Conservation (phyloP, 2,113 vertebrate species). For the Protobothrops mucrosquamatus region DNA sequence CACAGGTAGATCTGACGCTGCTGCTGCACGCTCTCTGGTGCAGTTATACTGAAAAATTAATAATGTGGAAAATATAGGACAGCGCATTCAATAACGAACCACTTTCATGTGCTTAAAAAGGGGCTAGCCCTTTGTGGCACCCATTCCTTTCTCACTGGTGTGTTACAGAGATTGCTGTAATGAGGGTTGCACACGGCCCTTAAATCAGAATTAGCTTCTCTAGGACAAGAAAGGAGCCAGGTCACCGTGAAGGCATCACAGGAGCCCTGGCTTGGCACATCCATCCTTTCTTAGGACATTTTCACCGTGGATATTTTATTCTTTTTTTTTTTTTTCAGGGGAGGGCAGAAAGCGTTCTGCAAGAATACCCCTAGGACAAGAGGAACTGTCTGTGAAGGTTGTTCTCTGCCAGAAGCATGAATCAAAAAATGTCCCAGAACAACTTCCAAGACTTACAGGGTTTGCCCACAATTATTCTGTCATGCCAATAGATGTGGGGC, state of each 20-base stretch:
- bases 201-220: not conserved
- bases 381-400: not conserved
- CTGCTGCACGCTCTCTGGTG: not conserved
- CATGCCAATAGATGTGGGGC: not conserved
- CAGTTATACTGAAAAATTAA: constrained; percentile 12
- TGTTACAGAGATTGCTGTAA: not conserved
- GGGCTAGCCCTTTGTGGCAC: not conserved
- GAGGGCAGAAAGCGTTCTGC: not conserved
- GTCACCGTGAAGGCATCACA: not conserved
- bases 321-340: not conserved
- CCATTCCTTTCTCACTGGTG: not conserved
- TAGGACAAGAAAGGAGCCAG: not conserved
- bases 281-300: not conserved
- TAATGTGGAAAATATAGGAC: constrained; percentile 21
- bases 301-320: not conserved
- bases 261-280: not conserved
- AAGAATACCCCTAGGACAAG: not conserved
- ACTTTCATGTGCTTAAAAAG: constrained; percentile 10
- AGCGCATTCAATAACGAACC: constrained; percentile 4
- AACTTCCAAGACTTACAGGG: not conserved
- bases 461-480: not conserved
- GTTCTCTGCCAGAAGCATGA: not conserved
- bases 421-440: not conserved
- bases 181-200: not conserved
- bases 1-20: not conserved